Evolutionary conservation across 2,888 invertebrate genomes (phyloP), one percentile per base, ranked within the genome.

Genomic region (Eristalis intricaria): DNA sequence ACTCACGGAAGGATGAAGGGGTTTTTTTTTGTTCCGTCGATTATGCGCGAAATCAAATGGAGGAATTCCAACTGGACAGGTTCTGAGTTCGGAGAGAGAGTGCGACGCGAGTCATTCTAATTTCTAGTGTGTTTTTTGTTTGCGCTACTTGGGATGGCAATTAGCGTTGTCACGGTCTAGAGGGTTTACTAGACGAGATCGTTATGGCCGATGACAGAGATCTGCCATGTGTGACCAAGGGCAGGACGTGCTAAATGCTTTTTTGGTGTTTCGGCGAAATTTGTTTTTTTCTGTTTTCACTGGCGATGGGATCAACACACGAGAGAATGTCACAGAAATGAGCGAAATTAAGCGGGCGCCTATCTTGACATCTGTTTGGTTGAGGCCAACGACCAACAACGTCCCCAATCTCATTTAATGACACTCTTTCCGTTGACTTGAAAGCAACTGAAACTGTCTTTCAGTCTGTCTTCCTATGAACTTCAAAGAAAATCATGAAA

Each of bases 171-270:
- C 71, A 73, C 68, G 77, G 66, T 65, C 26, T 71, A 56, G 56
- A 63, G 58, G 7, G 50, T 8, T 43, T 43, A 13, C 23, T 58
- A 56, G 56, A 64, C 32, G 58, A 75, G 56, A 64, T 81, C 38
- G 61, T 74, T 56, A 64, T 56, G 43, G 43, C 11, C 43, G 26
- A 73, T 65, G 50, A 50, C 50, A 19, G 70, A 71, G 26, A 35
- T 65, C 29, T 40, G 23, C 43, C 35, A 63, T 32, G 50, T 61
- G 68, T 76, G 68, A 69, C 76, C 76, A 50, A 68, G 68, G 76
- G 35, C 76, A 61, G 76, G 43, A 69, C 61, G 61, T 69, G 22
- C 4, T 56, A 23, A 58, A 5, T 56, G 23, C 19, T 64, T 35
- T 32, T 64, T 60, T 29, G 13, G 60, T 60, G 60, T 38, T 32